A percentile compares a stretch with the other conserved stretches of the same genome.
phyloP scores from a whole-genome alignment of 2,797 vertebrate species.

The Parotocinclus haroldoi region DNA sequence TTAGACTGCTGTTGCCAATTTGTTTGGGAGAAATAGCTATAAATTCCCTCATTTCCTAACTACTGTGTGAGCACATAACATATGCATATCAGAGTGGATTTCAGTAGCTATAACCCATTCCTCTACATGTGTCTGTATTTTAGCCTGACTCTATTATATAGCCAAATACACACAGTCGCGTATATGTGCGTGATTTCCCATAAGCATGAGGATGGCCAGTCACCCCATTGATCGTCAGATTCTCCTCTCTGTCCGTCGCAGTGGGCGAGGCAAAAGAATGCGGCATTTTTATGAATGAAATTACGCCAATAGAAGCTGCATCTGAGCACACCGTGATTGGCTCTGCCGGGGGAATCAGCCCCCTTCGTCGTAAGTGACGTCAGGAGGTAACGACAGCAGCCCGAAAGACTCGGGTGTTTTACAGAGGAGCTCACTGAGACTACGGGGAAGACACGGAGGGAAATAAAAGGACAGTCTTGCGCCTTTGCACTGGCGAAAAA shows the following conservation, averaged over 20 bases:
- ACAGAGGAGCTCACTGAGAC: slow-evolving; percentile 30
- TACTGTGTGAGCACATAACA: background rate
- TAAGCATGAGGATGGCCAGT: slow-evolving; percentile 5
- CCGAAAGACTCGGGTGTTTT: slow-evolving; percentile 55
- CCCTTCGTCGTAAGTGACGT: slow-evolving; percentile 67
- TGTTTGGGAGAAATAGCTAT: no score
- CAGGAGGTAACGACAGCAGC: slow-evolving; percentile 56
- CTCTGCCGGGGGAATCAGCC: slow-evolving; percentile 42
- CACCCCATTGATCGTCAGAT: slow-evolving; percentile 7
- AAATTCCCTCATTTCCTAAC: no score
- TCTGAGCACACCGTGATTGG: slow-evolving; percentile 59
- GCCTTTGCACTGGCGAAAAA: background rate
- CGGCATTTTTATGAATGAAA: slow-evolving; percentile 85
- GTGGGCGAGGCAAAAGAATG: slow-evolving; percentile 72
- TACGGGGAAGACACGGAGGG: slow-evolving; percentile 14
- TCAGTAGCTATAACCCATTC: background rate
- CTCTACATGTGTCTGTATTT: background rate
- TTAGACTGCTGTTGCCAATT: no score
- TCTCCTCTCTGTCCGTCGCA: slow-evolving; percentile 63
- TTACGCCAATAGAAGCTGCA: slow-evolving; percentile 57
- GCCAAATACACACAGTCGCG: no score
- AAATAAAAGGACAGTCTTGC: background rate
- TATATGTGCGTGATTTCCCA: slow-evolving; percentile 8
- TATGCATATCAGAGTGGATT: background rate
- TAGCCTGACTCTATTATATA: background rate